A percentile compares a stretch with the other conserved stretches of the same genome.
These are phyloP conservation scores for Incurvaria masculella DNA, from an alignment of 2,888 invertebrate genomes.

Conservation along the genomic window DNA sequence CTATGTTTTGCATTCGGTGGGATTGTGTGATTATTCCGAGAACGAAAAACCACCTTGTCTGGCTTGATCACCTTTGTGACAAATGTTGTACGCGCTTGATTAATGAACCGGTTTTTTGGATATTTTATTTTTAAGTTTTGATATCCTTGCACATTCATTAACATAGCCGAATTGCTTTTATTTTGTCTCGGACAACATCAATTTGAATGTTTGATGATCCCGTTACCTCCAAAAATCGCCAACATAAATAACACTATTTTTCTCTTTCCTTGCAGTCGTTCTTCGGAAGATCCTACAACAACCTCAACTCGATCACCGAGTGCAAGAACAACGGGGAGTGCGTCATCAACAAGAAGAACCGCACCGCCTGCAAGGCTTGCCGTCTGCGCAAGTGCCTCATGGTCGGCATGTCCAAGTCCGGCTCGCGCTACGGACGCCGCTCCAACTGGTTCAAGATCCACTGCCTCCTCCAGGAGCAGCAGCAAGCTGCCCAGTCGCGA, in stretches of 20 bases:
- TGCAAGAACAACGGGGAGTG: slow-evolving; percentile 92
- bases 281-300: slow-evolving; percentile 90
- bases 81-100: too few relatives aligned
- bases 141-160: too few relatives aligned
- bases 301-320: slow-evolving; percentile 81
- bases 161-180: neutral
- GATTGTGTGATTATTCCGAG: too few relatives aligned
- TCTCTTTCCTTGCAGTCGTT: slow-evolving; percentile 75
- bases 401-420: slow-evolving; percentile 91
- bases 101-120: too few relatives aligned
- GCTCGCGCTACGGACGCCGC: slow-evolving; percentile 83
- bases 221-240: neutral
- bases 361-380: slow-evolving; percentile 90
- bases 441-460: slow-evolving; percentile 96
- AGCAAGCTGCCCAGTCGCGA: slow-evolving; percentile 55
- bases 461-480: slow-evolving; percentile 82
- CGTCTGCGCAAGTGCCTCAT: slow-evolving; percentile 80
- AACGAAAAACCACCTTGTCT: too few relatives aligned
- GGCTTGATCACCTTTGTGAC: too few relatives aligned
- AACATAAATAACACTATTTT: slow-evolving; percentile 16
- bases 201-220: neutral
- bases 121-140: too few relatives aligned
- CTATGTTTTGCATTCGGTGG: too few relatives aligned
- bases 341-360: slow-evolving; percentile 89
- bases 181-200: neutral